Conservation (phyloP, 2,888 invertebrate species). For the Nymphalis urticae region DNA sequence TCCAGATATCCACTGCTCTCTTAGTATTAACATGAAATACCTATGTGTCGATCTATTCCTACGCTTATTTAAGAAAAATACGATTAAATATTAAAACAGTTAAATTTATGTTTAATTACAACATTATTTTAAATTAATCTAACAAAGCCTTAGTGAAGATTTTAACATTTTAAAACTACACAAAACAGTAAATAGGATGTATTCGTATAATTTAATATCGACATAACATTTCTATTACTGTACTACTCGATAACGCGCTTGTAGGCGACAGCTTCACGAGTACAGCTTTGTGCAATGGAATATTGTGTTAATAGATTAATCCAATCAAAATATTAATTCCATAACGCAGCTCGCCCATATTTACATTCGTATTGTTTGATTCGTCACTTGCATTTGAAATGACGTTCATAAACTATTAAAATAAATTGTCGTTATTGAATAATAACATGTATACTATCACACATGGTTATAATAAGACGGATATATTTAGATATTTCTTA, state of each 20-base stretch:
- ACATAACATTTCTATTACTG: constrained; percentile 26
- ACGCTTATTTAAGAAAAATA: too few species aligned
- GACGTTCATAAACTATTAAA: constrained; percentile 46
- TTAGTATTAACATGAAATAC: constrained; percentile 59
- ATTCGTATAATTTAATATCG: neutral
- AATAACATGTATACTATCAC: constrained; percentile 31
- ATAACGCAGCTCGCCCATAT: constrained; percentile 64
- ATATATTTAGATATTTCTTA: neutral
- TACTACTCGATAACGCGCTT: constrained; percentile 32
- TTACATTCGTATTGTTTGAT: constrained; percentile 73
- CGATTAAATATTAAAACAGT: too few species aligned
- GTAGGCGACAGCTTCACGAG: constrained; percentile 44
- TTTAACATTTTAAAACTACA: too few species aligned
- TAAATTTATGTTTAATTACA: too few species aligned
- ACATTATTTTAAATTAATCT: neutral
- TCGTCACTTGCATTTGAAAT: constrained; percentile 63
- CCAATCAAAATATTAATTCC: constrained; percentile 80
- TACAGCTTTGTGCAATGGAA: constrained; percentile 61
- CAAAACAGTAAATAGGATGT: neutral
- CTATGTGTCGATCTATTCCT: too few species aligned
- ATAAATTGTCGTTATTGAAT: neutral
- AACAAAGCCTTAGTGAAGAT: too few species aligned
- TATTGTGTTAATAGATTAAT: constrained; percentile 79
- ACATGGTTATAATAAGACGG: constrained; percentile 32
- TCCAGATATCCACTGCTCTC: constrained; percentile 68